Evolutionary conservation across 2,797 vertebrate species (phyloP).

Genomic region (Picus viridis): DNA sequence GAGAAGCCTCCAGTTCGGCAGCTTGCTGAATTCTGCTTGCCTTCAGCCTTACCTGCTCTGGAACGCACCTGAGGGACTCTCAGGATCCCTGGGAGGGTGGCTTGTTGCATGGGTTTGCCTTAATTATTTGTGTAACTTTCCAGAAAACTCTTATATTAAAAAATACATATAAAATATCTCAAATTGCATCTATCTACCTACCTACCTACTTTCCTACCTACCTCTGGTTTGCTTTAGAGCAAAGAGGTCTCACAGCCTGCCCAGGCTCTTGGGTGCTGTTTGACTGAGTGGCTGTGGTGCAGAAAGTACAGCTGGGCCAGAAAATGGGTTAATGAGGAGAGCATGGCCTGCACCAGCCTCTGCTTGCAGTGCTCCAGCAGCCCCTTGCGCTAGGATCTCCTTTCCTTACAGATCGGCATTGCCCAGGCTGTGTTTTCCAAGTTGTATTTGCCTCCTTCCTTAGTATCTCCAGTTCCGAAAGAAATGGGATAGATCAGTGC

Average conservation of each 20-base stretch:
- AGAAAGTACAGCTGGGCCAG: constrained; percentile 67
- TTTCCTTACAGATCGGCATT: constrained; percentile 24
- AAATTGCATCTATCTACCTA: neutral
- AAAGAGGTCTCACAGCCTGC: constrained; percentile 42
- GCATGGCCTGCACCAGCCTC: constrained; percentile 62
- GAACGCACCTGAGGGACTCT: too few relatives aligned
- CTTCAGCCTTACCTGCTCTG: neutral
- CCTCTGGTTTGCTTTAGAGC: constrained; percentile 41
- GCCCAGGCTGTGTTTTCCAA: neutral
- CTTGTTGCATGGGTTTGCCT: neutral
- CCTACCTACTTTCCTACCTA: neutral
- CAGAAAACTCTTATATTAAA: neutral
- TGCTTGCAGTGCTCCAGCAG: constrained; percentile 42
- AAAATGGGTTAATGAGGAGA: constrained; percentile 72
- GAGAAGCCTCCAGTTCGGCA: neutral
- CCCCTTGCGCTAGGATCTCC: constrained; percentile 32
- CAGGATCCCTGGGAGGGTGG: neutral
- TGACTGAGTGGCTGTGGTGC: constrained; percentile 38
- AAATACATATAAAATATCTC: too few relatives aligned
- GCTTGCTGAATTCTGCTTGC: neutral
- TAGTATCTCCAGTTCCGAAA: neutral
- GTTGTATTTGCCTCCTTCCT: neutral
- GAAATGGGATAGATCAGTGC: neutral
- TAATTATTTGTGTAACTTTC: constrained; percentile 65
- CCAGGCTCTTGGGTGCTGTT: constrained; percentile 52